Evolutionary conservation across 2,888 invertebrate genomes (phyloP).

Genomic region (Meandrusa payeni): DNA sequence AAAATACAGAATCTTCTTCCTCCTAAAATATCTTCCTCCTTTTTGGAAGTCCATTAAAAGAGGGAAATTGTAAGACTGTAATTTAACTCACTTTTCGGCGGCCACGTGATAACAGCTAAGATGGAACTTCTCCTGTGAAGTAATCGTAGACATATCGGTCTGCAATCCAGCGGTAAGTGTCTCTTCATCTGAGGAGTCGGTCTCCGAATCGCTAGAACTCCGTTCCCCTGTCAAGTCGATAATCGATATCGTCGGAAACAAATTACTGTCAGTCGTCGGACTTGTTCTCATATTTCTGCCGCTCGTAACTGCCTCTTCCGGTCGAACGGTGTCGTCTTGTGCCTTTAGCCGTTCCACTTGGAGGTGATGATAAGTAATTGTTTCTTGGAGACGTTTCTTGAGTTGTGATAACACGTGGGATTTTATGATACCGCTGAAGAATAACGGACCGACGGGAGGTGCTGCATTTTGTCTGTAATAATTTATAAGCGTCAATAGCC

Average conservation of each 20-base stretch:
- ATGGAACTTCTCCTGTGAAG: slow-evolving; percentile 32
- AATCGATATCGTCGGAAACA: slow-evolving; percentile 49
- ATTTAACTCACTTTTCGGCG: slow-evolving; percentile 56
- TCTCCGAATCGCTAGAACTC: slow-evolving; percentile 38
- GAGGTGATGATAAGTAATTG: slow-evolving; percentile 49
- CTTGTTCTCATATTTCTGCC: slow-evolving; percentile 2
- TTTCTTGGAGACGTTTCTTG: slow-evolving; percentile 55
- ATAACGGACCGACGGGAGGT: slow-evolving; percentile 60
- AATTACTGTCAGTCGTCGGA: slow-evolving; percentile 1
- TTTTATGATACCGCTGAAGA: slow-evolving; percentile 69
- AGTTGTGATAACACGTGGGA: slow-evolving; percentile 55
- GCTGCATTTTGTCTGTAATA: slow-evolving; percentile 38
- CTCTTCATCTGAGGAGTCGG: slow-evolving; percentile 31
- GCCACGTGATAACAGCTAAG: slow-evolving; percentile 53
- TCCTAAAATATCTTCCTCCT: too few species aligned
- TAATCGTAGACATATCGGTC: slow-evolving; percentile 11
- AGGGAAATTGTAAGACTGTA: slow-evolving; percentile 4
- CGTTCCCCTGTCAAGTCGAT: slow-evolving; percentile 48
- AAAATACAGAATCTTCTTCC: too few species aligned
- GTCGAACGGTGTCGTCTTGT: slow-evolving; percentile 20
- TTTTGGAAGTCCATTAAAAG: too few species aligned
- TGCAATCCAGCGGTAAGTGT: slow-evolving; percentile 27
- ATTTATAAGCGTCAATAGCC: too few species aligned
- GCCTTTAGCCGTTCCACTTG: slow-evolving; percentile 41
- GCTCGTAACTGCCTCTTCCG: slow-evolving; percentile 4